A percentile compares a stretch with the other conserved stretches of the same genome.
These are phyloP conservation scores for Chaetodon trifascialis DNA, from an alignment of 2,113 vertebrate species.

Conservation along the genomic window DNA sequence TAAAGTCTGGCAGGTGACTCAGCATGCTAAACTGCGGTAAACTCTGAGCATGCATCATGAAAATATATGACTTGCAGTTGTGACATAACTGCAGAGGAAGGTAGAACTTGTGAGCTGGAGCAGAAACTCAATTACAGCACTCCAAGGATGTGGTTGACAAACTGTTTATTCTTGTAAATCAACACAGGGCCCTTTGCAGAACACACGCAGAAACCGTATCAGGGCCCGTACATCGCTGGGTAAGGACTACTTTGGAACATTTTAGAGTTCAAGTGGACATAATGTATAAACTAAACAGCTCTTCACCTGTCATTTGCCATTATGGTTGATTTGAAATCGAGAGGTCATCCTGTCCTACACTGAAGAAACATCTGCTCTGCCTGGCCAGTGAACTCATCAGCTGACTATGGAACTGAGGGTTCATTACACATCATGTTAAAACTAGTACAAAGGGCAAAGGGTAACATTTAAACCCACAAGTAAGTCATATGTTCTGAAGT, in stretches of 20 bases:
- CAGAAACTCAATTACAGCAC: slow-evolving; percentile 28
- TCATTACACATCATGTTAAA: background rate
- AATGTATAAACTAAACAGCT: background rate
- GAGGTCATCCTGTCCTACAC: background rate
- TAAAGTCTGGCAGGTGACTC: slow-evolving; percentile 16
- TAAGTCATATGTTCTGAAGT: background rate
- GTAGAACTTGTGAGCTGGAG: slow-evolving; percentile 25
- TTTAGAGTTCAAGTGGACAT: slow-evolving; percentile 14
- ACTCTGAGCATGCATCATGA: slow-evolving; percentile 19
- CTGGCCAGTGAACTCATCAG: background rate
- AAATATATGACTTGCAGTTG: slow-evolving; percentile 35
- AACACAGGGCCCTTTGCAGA: slow-evolving; percentile 33
- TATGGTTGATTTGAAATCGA: slow-evolving; percentile 16
- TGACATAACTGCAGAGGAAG: slow-evolving; percentile 36
- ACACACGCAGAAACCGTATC: slow-evolving; percentile 12
- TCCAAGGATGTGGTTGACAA: slow-evolving; percentile 49
- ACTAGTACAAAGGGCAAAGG: background rate
- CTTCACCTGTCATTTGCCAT: slow-evolving; percentile 3
- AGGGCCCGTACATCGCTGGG: background rate
- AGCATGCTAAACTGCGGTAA: background rate
- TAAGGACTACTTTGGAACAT: slow-evolving; percentile 15
- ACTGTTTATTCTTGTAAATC: slow-evolving; percentile 42
- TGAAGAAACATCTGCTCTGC: slow-evolving; percentile 5
- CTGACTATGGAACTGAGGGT: background rate
- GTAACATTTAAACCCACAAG: background rate